phyloP scores from a whole-genome alignment of 2,888 invertebrate genomes.

The Plusia festucae region DNA sequence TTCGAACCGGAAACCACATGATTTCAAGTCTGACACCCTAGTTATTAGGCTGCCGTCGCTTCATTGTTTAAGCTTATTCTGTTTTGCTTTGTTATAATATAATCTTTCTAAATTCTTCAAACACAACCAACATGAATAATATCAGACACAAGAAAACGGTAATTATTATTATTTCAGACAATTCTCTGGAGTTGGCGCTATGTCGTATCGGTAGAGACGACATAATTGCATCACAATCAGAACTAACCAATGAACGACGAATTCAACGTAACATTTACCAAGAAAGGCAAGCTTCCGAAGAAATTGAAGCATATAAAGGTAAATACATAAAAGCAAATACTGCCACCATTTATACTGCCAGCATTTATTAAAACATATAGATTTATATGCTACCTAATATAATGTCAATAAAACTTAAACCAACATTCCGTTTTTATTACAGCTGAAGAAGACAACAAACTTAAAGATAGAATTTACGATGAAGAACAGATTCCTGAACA shows the following conservation, averaged over 20 bases:
- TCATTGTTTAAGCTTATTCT: too few relatives aligned
- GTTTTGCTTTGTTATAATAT: too few relatives aligned
- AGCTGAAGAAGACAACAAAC: constrained; percentile 87
- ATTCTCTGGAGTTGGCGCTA: constrained; percentile 94
- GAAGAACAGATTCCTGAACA: constrained; percentile 79
- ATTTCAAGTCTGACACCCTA: too few relatives aligned
- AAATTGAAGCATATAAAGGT: constrained; percentile 88
- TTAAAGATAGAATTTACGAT: constrained; percentile 81
- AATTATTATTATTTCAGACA: constrained; percentile 74
- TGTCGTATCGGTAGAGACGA: constrained; percentile 96
- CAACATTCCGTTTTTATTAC: constrained; percentile 27
- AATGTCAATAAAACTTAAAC: too few relatives aligned
- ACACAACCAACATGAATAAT: too few relatives aligned
- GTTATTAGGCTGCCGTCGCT: too few relatives aligned
- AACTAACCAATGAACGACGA: constrained; percentile 87
- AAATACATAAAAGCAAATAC: not conserved
- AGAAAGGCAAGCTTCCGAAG: constrained; percentile 87
- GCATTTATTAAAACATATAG: not conserved
- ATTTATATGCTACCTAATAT: not conserved
- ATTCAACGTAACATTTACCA: constrained; percentile 88
- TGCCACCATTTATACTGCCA: not conserved
- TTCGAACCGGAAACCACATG: too few relatives aligned
- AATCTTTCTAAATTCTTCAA: too few relatives aligned
- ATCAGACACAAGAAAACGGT: not conserved
- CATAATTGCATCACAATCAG: constrained; percentile 96